Conservation (phyloP, 2,797 vertebrate genomes). For the Schizopygopsis malacanthus region DNA sequence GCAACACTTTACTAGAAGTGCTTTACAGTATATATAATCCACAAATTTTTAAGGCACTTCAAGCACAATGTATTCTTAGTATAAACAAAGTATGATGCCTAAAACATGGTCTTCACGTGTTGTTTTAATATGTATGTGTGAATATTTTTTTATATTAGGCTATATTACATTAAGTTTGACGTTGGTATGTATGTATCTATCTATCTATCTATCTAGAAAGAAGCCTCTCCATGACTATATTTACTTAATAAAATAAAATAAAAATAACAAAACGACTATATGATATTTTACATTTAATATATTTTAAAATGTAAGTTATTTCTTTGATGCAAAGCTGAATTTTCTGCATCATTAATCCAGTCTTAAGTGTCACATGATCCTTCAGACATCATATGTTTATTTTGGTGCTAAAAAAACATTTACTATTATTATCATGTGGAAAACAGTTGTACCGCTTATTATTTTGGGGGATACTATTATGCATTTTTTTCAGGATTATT, state of each 20-base stretch:
- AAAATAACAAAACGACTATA: not conserved
- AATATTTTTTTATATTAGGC: not conserved
- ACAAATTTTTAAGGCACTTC: not conserved
- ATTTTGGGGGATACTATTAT: not conserved
- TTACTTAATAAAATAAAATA: not conserved
- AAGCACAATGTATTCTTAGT: not conserved
- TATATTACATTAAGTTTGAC: too few relatives aligned
- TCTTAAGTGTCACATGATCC: not conserved
- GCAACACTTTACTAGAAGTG: not conserved
- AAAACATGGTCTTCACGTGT: not conserved
- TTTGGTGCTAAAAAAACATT: too few relatives aligned
- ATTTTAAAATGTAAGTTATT: not conserved
- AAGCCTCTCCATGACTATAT: not conserved
- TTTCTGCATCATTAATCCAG: not conserved
- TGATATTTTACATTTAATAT: not conserved
- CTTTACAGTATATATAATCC: not conserved
- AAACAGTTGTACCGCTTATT: too few relatives aligned
- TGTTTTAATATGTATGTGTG: not conserved
- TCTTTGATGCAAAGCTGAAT: too few relatives aligned
- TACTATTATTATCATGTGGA: too few relatives aligned
- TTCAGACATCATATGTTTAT: not conserved
- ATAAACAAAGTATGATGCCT: not conserved
- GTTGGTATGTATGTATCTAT: not conserved
- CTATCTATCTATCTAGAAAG: not conserved
- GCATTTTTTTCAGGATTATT: not conserved